These are phyloP conservation scores for Protosalanx chinensis DNA, from an alignment of 2,797 vertebrate species.

Conservation along the genomic window DNA sequence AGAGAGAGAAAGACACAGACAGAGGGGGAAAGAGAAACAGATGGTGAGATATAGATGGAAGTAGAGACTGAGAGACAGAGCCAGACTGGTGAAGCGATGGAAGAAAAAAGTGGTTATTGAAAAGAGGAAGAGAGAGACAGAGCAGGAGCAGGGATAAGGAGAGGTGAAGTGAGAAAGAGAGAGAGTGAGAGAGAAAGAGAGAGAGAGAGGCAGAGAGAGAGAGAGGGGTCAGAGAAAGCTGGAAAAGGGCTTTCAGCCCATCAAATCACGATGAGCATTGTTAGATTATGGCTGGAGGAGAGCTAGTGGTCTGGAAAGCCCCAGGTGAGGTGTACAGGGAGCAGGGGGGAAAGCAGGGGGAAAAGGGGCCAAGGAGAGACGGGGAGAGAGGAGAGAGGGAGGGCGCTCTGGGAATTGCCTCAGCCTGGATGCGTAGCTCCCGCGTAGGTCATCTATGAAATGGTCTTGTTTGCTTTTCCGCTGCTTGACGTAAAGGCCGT, in stretches of 20 bases:
- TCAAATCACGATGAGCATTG: conserved; percentile 74
- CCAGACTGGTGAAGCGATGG: neutral
- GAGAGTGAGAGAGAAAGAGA: neutral
- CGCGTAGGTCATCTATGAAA: conserved; percentile 59
- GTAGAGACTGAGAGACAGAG: neutral
- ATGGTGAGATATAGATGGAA: neutral
- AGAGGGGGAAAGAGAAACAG: neutral
- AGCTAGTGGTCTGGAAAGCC: conserved; percentile 67
- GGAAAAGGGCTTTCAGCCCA: conserved; percentile 28
- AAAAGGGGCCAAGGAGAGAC: conserved; percentile 52
- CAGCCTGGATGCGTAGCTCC: conserved; percentile 46
- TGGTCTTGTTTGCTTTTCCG: conserved; percentile 59
- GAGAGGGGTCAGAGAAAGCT: neutral
- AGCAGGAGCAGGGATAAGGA: neutral
- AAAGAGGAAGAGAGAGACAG: neutral
- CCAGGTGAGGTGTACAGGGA: conserved; percentile 30
- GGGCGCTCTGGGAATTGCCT: conserved; percentile 60
- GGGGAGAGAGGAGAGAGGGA: conserved; percentile 54
- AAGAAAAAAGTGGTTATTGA: neutral
- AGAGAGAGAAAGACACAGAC: neutral
- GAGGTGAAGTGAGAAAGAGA: neutral
- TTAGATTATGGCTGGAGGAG: conserved; percentile 63
- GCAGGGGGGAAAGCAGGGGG: conserved; percentile 36
- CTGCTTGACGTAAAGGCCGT: conserved; percentile 36
- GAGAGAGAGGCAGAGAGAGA: neutral